Base-by-base conservation (phyloP, 2,797 vertebrate species). In the Syngnathus rostellatus region DNA sequence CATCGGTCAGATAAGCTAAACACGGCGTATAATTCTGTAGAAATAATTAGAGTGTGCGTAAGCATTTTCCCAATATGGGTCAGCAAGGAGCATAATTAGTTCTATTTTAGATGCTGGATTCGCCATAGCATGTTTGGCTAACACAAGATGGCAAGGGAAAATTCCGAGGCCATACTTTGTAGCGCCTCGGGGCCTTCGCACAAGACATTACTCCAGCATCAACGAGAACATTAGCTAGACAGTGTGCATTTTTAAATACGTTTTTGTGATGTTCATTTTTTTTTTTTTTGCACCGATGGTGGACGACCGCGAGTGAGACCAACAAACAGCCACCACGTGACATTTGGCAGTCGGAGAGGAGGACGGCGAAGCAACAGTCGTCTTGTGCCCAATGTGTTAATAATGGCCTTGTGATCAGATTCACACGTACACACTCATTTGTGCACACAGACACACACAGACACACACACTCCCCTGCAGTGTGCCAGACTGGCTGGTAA, bases 401-500 rank as follows among this genome's bases (percentile, higher is more conserved):
- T 84, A 82, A 81, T 75, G 79, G 72, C 79, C 71, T 77, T 79
- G 73, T 77, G 80, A 83, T 85, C 80, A 77, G 60, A 10, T 74
- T 67, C 68, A 62, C 75, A 62, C 72, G 68, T 71, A 64, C 62
- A 50, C 68, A 63, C 63, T 55, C 41, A 51, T 63, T 61, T 14
- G n/a, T 17, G 23, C 10, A 54, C n/a, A 23, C 53, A 54, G 54
- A 23, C 55, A 38, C 55, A n/a, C 57, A 60, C 57, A n/a, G n/a
- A n/a, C n/a, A 54, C 53, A 25, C 21, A 40, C 37, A 75, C 61
- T 66, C 72, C 72, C 79, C 82, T 75, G 78, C 81, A 83, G 77
- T 75, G 81, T 88, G 88, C 85, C 89, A 90, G 81, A 85, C 79
- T 78, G 86, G 85, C 81, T 87, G 82, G 79, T 70, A 75, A 48